These are phyloP conservation scores for Heliconius hortense DNA, from an alignment of 2,888 invertebrate genomes.

Conservation along the genomic window DNA sequence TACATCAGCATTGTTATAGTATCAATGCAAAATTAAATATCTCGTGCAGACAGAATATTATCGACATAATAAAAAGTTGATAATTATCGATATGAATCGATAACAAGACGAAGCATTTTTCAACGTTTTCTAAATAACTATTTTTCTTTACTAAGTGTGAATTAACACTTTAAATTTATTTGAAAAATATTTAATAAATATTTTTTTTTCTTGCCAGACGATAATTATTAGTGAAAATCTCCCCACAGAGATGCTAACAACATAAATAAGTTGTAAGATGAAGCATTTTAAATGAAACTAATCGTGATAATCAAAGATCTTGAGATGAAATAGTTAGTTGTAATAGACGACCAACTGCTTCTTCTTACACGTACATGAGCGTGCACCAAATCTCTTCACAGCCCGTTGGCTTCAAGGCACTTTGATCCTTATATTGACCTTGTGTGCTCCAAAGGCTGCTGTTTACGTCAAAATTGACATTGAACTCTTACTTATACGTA, in stretches of 20 bases:
- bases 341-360: not conserved
- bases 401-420: conserved; percentile 32
- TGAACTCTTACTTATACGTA: conserved; percentile 30
- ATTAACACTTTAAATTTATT: too few species aligned
- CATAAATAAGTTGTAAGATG: too few species aligned
- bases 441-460: conserved; percentile 30
- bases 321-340: not conserved
- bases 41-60: not conserved
- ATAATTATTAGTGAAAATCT: too few species aligned
- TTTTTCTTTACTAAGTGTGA: too few species aligned
- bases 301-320: too few species aligned
- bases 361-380: conserved; percentile 9
- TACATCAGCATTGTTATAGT: too few species aligned
- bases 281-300: too few species aligned
- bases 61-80: not conserved
- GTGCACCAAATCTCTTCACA: conserved; percentile 38
- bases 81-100: not conserved
- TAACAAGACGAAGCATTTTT: too few species aligned
- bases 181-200: too few species aligned
- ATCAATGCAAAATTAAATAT: not conserved
- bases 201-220: too few species aligned
- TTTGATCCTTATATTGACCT: conserved; percentile 39
- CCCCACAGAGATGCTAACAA: too few species aligned
- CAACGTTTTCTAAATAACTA: too few species aligned
- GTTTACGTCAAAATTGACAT: conserved; percentile 38